phyloP scores from a whole-genome alignment of 2,888 invertebrate species.

The Cantharis flavilabris region DNA sequence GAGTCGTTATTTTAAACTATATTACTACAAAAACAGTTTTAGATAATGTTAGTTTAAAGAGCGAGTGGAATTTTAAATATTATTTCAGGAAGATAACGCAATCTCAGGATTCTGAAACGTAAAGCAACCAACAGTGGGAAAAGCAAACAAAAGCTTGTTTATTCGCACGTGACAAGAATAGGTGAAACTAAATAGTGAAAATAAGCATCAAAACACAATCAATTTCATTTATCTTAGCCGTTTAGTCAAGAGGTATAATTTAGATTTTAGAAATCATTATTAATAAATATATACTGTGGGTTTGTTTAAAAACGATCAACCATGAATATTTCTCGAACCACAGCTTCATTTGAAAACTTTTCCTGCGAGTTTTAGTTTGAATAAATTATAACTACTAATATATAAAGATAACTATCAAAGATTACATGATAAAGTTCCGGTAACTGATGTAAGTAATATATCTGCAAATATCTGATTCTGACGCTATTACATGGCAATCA shows the following conservation, averaged over 20 bases:
- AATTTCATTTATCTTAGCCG: background rate
- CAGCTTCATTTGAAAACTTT: background rate
- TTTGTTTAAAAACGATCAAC: background rate
- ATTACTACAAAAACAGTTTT: background rate
- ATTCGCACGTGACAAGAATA: conserved; percentile 33
- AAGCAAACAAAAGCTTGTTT: conserved; percentile 32
- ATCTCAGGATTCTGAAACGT: conserved; percentile 21
- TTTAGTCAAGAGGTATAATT: background rate
- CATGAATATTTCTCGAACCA: background rate
- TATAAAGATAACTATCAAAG: no score
- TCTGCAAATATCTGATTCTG: no score
- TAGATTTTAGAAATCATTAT: background rate
- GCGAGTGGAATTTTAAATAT: conserved; percentile 27
- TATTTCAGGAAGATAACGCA: conserved; percentile 27
- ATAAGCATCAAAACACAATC: conserved; percentile 15
- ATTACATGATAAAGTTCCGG: no score
- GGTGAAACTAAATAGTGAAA: conserved; percentile 14
- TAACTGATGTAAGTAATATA: no score
- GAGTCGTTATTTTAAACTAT: background rate
- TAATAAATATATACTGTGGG: background rate
- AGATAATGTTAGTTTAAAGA: conserved; percentile 20
- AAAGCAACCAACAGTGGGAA: conserved; percentile 18
- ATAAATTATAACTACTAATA: no score
- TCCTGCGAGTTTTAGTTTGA: no score
- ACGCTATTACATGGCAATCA: no score